Base-by-base conservation (phyloP, 2,113 vertebrate species). In the Chunga burmeisteri region DNA sequence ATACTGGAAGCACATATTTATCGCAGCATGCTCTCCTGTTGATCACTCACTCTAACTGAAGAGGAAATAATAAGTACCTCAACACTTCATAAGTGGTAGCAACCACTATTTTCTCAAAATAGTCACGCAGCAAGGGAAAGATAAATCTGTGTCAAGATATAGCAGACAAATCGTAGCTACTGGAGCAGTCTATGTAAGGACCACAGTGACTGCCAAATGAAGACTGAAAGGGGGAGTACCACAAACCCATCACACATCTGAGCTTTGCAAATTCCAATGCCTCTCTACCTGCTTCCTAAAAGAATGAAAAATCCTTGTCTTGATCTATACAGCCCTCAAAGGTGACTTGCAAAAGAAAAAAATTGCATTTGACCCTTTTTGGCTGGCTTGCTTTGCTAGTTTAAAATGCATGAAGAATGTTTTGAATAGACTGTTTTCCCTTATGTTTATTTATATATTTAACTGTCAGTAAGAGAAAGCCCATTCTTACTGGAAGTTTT, bases 231-330 rank as follows among this genome's bases (percentile, higher is more conserved):
- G 32, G 22, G 8, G 7, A 58, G 29, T 56, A 67, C 32, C 59
- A 62, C 36, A 74, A 96, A 55, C 34, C 38, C 77, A 84, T 46
- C 72, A 74, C 83, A 95, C 59, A 91, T 63, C 72, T 87, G 38
- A 71, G 78, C 81, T 89, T 46, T 91, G 47, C 52, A 86, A 96
- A 93, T 74, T 89, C 68, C 47, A 89, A 5, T 1, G 0, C 61
- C 55, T 92, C 55, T 82, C 91, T 80, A 85, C 44, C 89, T 32
- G 22, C 47, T 84, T 89, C 61, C 78, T 93, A 67, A 84, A 94
- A 91, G 38, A 89, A 86, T 29, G n/a, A 77, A 93, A 96, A 94
- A 44, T 89, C 61, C 77, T 89, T 81, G 46, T 89, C 77, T 94
- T 91, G 65, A 74, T 84, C 61, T 71, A 84, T 17, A 84, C 47